Evolutionary conservation across 2,888 invertebrate species (phyloP), one percentile per base, ranked within the genome.

Genomic region (Andrena marginata): DNA sequence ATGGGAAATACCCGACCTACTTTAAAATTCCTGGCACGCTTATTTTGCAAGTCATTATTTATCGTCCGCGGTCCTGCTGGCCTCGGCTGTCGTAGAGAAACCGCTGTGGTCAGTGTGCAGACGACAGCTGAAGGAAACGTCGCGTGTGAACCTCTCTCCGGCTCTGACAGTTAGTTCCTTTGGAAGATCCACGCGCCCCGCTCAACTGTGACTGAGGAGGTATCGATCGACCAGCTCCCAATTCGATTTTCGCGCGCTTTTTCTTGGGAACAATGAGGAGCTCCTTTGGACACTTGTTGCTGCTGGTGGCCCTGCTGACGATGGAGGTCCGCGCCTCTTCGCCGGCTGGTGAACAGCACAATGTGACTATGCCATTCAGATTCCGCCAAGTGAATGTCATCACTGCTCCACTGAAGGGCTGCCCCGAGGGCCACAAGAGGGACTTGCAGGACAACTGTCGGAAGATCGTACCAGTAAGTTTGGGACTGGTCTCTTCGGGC

Each of bases 201-300:
- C 13, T 10, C 23, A 13, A 26, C 23, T 23, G 56, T 10, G 56
- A 23, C 10, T 56, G 16, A 16, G 42, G 42, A 16, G 5, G 42
- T 26, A 26, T 26, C 56, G 26, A 8, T 56, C 23, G 1, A 56
- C 42, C 5, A 51, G 16, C 56, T 69, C 48, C 26, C 33, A 56
- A 69, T 33, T 63, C 33, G 10, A 75, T 56, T 26, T 26, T 4
- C 23, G 10, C 56, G 23, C 20, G 56, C 20, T 23, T 48, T 2
- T n/a, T 48, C 10, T 8, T 49, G 42, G 4, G 13, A n/a, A 42
- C 62, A 10, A 69, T 42, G 77, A 76, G 26, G 16, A 20, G 26
- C 63, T 56, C 49, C 33, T 59, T 79, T 56, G 48, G 48, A 69
- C 69, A 79, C 77, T 76, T 79, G 78, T 79, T 79, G 63, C 77